These are phyloP conservation scores for Gnatocerus cornutus DNA, from an alignment of 2,888 invertebrate genomes.

Conservation along the genomic window DNA sequence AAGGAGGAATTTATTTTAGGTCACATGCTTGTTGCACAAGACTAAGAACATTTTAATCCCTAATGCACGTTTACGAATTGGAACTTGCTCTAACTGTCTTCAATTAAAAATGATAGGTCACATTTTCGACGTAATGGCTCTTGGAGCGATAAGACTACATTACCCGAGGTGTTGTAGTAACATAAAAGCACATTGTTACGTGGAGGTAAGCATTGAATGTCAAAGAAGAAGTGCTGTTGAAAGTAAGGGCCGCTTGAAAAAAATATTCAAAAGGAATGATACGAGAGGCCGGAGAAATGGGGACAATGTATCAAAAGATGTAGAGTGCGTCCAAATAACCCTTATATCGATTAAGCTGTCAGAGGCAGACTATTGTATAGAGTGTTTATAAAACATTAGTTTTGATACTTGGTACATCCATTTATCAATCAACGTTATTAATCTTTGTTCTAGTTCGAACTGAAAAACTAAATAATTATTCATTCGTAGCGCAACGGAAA, in stretches of 20 bases:
- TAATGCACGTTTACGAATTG: background rate
- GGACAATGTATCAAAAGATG: conserved; percentile 32
- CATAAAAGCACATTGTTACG: conserved; percentile 24
- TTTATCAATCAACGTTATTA: conserved; percentile 7
- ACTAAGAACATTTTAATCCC: background rate
- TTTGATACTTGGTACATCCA: conserved; percentile 1
- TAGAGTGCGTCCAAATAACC: conserved; percentile 28
- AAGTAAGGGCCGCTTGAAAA: background rate
- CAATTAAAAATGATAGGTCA: conserved; percentile 13
- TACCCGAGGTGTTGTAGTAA: background rate
- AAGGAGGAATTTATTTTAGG: conserved; percentile 6
- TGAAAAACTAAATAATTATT: conserved; percentile 1
- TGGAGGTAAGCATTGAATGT: conserved; percentile 15
- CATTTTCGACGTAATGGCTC: background rate
- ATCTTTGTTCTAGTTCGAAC: background rate
- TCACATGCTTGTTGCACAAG: conserved; percentile 8
- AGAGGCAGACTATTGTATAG: conserved; percentile 10
- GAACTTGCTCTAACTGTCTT: background rate
- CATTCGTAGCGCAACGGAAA: background rate
- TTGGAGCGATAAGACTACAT: background rate
- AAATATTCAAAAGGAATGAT: conserved; percentile 32
- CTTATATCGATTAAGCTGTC: conserved; percentile 34
- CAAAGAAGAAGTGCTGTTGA: conserved; percentile 19
- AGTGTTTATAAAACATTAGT: conserved; percentile 29
- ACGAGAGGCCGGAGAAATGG: conserved; percentile 22